Evolutionary conservation across 2,888 invertebrate genomes (phyloP), one percentile per base, ranked within the genome.

Genomic region (Bembecia ichneumoniformis): DNA sequence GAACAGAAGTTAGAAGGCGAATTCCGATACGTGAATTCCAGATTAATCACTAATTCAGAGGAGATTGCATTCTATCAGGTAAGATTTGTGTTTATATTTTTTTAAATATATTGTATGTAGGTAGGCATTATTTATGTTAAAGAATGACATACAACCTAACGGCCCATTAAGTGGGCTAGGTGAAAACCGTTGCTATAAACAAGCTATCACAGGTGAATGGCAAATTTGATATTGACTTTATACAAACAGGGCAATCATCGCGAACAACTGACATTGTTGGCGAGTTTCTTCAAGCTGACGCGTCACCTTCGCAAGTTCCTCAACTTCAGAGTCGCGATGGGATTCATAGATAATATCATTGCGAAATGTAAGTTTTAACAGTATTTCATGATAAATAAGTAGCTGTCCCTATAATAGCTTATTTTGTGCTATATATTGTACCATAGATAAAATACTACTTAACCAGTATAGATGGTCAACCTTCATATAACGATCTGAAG

Each of bases 1-100:
- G 99, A 99, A 76, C 99, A 99, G 78, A 95, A 96, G 74, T 83
- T 98, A n/a, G 99, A 99, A 87, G 99, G 99, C 49, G 98, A 99
- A 88, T 98, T 96, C 82, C 91, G 99, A 71, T 98, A 96, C 71
- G 97, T 98, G 35, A 97, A 99, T 78, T 96, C 98, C 2, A 89
- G 99, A 48, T 89, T 99, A 34, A 99, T 99, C 53, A 97, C 98
- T 0, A 98, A 99, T 78, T 95, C 98, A 0, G 99, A 99, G 79
- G 99, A 99, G 81, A 91, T 97, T 43, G 93, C 93, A 0, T 93
- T 93, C 74, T 93, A 93, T 64, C 92, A 92, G 71, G 93, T 93
- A 57, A 90, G 68, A 28, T 7, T 28, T 59, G 9, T 11, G 9
- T 40, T 40, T 13, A 13, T 13, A 2, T 40, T 40, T n/a, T 10